Conservation (phyloP, 2,797 vertebrate genomes). For the Lagorchestes hirsutus region DNA sequence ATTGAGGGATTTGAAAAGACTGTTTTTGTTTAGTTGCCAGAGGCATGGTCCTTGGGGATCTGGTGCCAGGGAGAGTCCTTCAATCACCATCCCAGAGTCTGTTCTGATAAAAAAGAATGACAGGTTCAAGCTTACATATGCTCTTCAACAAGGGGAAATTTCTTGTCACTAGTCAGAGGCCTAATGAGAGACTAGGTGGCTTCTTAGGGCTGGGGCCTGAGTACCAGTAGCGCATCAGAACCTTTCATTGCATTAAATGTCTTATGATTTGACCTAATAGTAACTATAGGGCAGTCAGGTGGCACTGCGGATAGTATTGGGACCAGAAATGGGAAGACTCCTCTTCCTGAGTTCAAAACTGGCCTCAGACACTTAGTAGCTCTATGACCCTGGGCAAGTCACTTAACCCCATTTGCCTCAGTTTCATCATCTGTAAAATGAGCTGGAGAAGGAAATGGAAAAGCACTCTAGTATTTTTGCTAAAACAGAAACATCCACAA, state of each 20-base stretch:
- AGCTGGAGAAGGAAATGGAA: background rate
- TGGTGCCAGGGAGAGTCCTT: too few species aligned
- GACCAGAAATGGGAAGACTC: background rate
- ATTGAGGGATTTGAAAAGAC: too few species aligned
- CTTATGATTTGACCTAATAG: background rate
- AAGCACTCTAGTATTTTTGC: background rate
- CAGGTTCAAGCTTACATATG: too few species aligned
- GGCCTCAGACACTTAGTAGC: background rate
- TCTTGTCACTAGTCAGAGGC: too few species aligned
- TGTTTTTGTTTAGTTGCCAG: too few species aligned
- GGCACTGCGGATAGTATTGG: background rate
- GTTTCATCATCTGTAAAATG: background rate
- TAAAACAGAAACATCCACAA: background rate
- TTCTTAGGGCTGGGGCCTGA: too few species aligned
- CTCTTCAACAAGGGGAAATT: too few species aligned
- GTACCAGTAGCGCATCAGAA: background rate
- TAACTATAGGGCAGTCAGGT: background rate
- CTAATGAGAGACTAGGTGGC: too few species aligned
- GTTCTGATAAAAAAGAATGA: too few species aligned
- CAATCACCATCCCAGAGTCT: too few species aligned
- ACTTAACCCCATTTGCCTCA: background rate
- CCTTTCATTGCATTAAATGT: background rate
- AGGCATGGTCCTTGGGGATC: too few species aligned
- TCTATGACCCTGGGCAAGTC: background rate
- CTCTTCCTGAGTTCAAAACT: background rate